phyloP scores from a whole-genome alignment of 2,113 vertebrate species.

The Fregata magnificens region DNA sequence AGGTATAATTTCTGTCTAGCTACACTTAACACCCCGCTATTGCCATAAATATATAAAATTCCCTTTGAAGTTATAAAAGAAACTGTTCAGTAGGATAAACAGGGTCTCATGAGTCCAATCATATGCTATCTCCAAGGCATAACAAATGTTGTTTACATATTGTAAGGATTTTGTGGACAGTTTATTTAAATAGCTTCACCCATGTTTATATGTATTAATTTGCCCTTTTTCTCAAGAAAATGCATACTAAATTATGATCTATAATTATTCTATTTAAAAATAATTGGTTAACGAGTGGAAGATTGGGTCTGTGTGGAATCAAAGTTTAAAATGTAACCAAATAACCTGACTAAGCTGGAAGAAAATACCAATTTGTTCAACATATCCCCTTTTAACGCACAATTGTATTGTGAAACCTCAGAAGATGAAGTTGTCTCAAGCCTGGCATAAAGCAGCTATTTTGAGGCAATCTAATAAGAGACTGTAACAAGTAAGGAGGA shows the following conservation, averaged over 20 bases:
- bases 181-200: conserved; percentile 75
- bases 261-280: conserved; percentile 66
- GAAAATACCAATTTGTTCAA: conserved; percentile 44
- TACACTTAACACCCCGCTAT: conserved; percentile 74
- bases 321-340: conserved; percentile 51
- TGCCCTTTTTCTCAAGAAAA: conserved; percentile 70
- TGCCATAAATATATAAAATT: conserved; percentile 77
- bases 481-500: not conserved
- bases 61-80: conserved; percentile 78
- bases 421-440: conserved; percentile 6
- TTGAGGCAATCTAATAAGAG: not conserved
- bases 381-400: not conserved
- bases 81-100: conserved; percentile 73
- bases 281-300: conserved; percentile 51
- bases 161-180: conserved; percentile 71
- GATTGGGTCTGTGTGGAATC: not conserved
- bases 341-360: conserved; percentile 51
- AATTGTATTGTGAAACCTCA: not conserved
- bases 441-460: not conserved
- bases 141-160: conserved; percentile 80
- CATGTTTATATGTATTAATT: conserved; percentile 74
- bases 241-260: conserved; percentile 53
- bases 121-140: conserved; percentile 73
- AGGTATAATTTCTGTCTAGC: conserved; percentile 77
- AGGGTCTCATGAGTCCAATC: conserved; percentile 75